These are phyloP conservation scores for Lacanobia wlatinum DNA, from an alignment of 2,888 invertebrate genomes.

Conservation along the genomic window DNA sequence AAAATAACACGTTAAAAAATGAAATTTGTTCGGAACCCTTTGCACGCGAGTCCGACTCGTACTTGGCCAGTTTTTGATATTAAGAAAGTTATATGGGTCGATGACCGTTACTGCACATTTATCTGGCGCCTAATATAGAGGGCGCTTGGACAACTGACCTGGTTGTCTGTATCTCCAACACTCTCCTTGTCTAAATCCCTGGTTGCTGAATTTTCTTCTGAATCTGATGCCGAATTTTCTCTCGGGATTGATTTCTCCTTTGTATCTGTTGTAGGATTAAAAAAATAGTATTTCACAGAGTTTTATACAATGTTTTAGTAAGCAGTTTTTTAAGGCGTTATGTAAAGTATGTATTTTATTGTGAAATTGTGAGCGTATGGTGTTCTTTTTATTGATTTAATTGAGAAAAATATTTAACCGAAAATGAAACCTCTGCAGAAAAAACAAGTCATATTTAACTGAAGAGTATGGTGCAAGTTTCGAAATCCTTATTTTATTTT, in stretches of 20 bases:
- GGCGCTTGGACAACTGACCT: slow-evolving; percentile 72
- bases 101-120: no score
- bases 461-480: no score
- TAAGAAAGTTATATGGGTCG: no score
- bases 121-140: background rate
- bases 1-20: no score
- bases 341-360: background rate
- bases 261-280: slow-evolving; percentile 71
- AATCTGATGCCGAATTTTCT: slow-evolving; percentile 93
- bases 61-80: no score
- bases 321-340: background rate
- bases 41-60: no score
- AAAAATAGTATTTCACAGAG: background rate
- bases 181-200: slow-evolving; percentile 88
- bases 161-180: slow-evolving; percentile 89
- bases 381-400: background rate
- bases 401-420: background rate
- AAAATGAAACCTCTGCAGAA: no score
- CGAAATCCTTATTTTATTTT: no score
- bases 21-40: no score
- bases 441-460: no score
- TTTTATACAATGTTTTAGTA: background rate
- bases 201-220: slow-evolving; percentile 88
- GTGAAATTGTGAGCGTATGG: background rate
- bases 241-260: slow-evolving; percentile 88